phyloP scores from a whole-genome alignment of 53 echinoderm and acorn worm species.

The Stichopus horrens region DNA sequence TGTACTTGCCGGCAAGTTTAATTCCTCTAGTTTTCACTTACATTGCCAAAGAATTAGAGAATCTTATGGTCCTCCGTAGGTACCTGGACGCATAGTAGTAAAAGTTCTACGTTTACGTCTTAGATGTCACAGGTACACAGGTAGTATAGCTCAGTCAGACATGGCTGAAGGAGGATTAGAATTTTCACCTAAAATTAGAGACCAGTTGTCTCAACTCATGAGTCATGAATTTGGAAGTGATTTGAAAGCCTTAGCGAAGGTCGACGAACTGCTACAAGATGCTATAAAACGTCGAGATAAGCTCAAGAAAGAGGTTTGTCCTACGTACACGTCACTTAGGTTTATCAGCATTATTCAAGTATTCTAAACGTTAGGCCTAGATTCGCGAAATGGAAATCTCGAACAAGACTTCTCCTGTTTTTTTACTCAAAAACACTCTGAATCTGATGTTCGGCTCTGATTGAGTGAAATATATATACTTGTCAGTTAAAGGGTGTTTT shows the following conservation, averaged over 20 bases:
- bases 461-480: no score
- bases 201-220: conserved; percentile 53
- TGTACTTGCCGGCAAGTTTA: no score
- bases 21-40: neutral
- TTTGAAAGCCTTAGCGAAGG: conserved; percentile 61
- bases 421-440: no score
- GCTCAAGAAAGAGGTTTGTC: conserved; percentile 62
- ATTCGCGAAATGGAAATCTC: neutral
- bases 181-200: conserved; percentile 13
- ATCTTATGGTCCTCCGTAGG: neutral
- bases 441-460: no score
- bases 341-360: neutral
- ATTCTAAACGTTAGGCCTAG: neutral
- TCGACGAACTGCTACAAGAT: conserved; percentile 66
- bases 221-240: conserved; percentile 77
- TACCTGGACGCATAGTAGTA: neutral
- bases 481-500: no score
- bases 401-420: neutral
- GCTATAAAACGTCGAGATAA: conserved; percentile 64
- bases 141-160: neutral
- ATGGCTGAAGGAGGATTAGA: neutral
- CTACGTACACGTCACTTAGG: conserved; percentile 23
- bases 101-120: neutral
- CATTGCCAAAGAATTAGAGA: no score
- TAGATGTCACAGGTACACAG: neutral